phyloP scores from a whole-genome alignment of 2,888 invertebrate genomes.

The Perithous albicinctus region DNA sequence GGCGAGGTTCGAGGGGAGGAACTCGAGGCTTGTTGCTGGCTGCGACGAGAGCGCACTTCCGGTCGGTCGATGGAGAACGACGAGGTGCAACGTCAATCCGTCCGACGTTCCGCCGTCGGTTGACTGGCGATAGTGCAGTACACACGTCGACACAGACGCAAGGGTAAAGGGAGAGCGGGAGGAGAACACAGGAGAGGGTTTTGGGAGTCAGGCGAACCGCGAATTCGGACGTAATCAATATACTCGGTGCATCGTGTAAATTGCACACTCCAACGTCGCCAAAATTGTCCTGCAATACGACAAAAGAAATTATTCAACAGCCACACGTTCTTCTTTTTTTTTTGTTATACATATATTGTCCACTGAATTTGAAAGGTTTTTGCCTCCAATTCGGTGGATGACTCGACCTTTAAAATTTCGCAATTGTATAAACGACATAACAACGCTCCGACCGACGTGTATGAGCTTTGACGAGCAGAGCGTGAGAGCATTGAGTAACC shows the following conservation, averaged over 20 bases:
- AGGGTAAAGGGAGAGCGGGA: conserved; percentile 9
- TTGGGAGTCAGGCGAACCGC: conserved; percentile 33
- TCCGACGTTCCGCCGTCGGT: conserved; percentile 34
- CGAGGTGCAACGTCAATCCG: conserved; percentile 45
- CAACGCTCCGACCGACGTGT: neutral
- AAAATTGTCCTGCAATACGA: conserved; percentile 4
- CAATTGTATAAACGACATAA: neutral
- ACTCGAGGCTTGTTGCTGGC: conserved; percentile 37
- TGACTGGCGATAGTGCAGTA: conserved; percentile 29
- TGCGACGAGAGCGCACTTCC: conserved; percentile 57
- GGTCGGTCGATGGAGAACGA: conserved; percentile 63
- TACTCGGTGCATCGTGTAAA: conserved; percentile 42
- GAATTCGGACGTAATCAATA: conserved; percentile 57
- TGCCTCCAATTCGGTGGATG: neutral
- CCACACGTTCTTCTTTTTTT: neutral
- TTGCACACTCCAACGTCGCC: conserved; percentile 15
- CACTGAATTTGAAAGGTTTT: neutral
- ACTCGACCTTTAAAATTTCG: neutral
- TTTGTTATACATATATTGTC: neutral
- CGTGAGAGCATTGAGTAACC: conserved; percentile 21
- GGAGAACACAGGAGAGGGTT: neutral
- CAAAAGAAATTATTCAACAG: conserved; percentile 8
- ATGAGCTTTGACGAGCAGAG: conserved; percentile 20
- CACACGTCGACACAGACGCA: neutral
- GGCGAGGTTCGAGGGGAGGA: neutral